Evolutionary conservation across 2,113 vertebrate genomes (phyloP).

Genomic region (Pygoscelis antarcticus): DNA sequence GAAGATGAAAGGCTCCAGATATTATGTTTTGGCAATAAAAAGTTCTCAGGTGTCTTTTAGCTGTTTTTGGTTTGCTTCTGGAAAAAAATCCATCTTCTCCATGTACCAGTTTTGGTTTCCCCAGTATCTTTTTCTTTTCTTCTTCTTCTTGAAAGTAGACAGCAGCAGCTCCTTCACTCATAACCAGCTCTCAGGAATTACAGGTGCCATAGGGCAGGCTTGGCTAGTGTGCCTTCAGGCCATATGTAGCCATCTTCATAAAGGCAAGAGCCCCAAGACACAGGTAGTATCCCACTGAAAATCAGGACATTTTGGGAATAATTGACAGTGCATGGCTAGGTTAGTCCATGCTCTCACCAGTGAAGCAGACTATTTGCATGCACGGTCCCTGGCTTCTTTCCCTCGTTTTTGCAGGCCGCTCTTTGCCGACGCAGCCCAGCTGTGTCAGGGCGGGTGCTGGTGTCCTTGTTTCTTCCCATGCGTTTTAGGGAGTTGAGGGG

Average conservation of each 20-base stretch:
- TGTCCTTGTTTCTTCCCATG: accelerated
- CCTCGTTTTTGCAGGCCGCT: neutral
- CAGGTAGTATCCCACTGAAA: neutral
- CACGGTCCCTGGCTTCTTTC: accelerated
- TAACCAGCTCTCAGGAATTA: neutral
- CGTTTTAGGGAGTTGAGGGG: neutral
- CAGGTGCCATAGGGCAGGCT: neutral
- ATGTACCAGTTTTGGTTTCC: neutral
- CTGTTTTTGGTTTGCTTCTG: neutral
- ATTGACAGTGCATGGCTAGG: neutral
- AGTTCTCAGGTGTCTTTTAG: neutral
- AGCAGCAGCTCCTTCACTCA: neutral
- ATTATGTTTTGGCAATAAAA: neutral
- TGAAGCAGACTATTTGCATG: neutral
- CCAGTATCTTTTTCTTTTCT: neutral
- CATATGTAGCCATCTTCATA: neutral
- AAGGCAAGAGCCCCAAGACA: neutral
- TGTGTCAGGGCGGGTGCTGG: neutral
- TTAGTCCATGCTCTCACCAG: neutral
- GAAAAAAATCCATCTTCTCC: neutral
- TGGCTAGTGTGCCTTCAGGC: neutral
- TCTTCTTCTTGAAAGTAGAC: neutral
- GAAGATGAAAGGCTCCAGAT: neutral
- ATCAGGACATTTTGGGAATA: neutral
- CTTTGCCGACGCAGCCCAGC: accelerated